These are phyloP conservation scores for Nasonia vitripennis DNA, from an alignment of 1,140 invertebrate genomes.

Conservation along the genomic window DNA sequence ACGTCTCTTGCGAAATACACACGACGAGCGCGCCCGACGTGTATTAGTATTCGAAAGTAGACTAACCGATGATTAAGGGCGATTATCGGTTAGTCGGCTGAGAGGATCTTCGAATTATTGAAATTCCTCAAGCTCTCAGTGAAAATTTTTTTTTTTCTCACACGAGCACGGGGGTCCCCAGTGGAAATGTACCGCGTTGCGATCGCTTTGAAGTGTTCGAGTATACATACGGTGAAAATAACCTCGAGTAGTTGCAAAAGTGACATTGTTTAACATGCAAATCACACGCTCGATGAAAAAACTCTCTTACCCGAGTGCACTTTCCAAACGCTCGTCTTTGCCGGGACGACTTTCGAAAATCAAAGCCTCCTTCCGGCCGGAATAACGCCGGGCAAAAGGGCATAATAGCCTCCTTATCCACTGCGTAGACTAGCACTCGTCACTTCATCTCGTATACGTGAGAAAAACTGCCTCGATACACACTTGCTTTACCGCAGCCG, in stretches of 20 bases:
- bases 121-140: not conserved
- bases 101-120: slow-evolving; percentile 3
- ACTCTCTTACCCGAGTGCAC: slow-evolving; percentile 17
- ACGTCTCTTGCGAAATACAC: slow-evolving; percentile 25
- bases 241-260: too few species aligned
- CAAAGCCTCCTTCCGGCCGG: not conserved
- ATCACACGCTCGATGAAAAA: not conserved
- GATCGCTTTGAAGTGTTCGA: too few species aligned
- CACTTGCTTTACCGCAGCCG: too few species aligned
- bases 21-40: too few species aligned
- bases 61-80: slow-evolving; percentile 10
- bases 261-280: slow-evolving; percentile 3
- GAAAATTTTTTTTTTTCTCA: not conserved
- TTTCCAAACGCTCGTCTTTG: not conserved
- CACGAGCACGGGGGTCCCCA: too few species aligned
- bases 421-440: too few species aligned
- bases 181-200: too few species aligned
- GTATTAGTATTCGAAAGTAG: slow-evolving; percentile 25
- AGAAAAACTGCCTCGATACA: too few species aligned
- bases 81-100: not conserved
- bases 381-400: not conserved
- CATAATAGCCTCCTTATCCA: not conserved
- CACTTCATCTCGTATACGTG: too few species aligned
- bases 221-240: too few species aligned
- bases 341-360: slow-evolving; percentile 26